phyloP scores from a whole-genome alignment of 2,113 vertebrate species.

The Equus quagga region DNA sequence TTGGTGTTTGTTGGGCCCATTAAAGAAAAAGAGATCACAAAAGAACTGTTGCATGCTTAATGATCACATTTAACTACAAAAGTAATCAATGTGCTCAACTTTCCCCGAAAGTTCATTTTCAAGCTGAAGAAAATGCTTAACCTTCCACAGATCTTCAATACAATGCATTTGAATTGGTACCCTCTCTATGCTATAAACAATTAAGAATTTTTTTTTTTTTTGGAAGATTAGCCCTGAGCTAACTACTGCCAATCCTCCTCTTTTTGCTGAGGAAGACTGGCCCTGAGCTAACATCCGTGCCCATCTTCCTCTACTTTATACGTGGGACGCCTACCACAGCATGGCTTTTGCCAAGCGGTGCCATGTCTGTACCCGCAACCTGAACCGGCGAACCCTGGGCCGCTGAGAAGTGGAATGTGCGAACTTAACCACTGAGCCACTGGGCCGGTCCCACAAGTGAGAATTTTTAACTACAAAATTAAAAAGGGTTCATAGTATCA shows the following conservation, averaged over 20 bases:
- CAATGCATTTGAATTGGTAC: not conserved
- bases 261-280: too few relatives aligned
- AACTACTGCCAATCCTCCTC: too few relatives aligned
- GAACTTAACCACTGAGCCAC: too few relatives aligned
- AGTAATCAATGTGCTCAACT: not conserved
- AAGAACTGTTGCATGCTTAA: not conserved
- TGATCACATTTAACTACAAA: not conserved
- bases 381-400: too few relatives aligned
- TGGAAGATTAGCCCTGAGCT: too few relatives aligned
- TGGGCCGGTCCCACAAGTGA: not conserved
- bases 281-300: too few relatives aligned
- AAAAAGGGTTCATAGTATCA: not conserved
- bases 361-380: too few relatives aligned
- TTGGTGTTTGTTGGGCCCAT: not conserved
- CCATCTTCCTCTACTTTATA: too few relatives aligned
- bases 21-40: not conserved
- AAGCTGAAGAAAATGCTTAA: conserved; percentile 3
- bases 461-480: not conserved
- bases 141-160: not conserved
- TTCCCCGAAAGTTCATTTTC: conserved; percentile 11
- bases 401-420: too few relatives aligned
- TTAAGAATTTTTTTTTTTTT: too few relatives aligned
- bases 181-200: not conserved
- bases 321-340: too few relatives aligned
- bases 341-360: too few relatives aligned